Evolutionary conservation across 2,888 invertebrate species (phyloP).

Genomic region (Chalcis sispes): DNA sequence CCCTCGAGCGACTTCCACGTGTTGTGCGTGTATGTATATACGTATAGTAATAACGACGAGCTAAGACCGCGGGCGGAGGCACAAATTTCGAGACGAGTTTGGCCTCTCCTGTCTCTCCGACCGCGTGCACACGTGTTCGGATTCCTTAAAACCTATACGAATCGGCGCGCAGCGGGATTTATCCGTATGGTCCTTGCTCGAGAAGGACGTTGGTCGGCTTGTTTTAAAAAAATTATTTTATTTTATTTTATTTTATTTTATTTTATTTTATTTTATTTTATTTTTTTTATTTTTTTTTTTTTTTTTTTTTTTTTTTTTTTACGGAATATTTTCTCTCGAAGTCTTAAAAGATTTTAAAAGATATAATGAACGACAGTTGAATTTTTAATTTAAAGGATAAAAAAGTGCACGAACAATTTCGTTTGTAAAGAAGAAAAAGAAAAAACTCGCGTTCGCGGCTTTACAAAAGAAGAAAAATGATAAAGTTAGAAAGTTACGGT

Average conservation of each 20-base stretch:
- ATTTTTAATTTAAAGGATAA: too few species aligned
- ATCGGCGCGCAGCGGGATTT: background rate
- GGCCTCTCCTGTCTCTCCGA: background rate
- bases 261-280: background rate
- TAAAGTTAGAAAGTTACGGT: too few species aligned
- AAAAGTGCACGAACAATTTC: too few species aligned
- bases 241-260: background rate
- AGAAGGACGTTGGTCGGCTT: background rate
- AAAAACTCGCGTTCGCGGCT: too few species aligned
- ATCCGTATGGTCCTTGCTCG: background rate
- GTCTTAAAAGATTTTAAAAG: background rate
- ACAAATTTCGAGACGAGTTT: background rate
- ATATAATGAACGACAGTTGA: too few species aligned
- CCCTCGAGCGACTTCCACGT: too few species aligned
- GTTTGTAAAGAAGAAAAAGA: too few species aligned
- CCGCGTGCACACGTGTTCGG: slow-evolving; percentile 29
- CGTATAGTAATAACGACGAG: too few species aligned
- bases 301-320: slow-evolving; percentile 3
- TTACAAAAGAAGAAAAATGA: too few species aligned
- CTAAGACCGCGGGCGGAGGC: background rate
- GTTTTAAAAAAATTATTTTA: background rate
- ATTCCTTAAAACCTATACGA: slow-evolving; percentile 9
- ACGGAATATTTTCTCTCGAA: background rate
- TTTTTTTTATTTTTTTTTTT: background rate
- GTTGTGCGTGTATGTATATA: too few species aligned